Evolutionary conservation across 1,140 invertebrate species (phyloP), one percentile per base, ranked within the genome.

Genomic region (Aplysia californica): DNA sequence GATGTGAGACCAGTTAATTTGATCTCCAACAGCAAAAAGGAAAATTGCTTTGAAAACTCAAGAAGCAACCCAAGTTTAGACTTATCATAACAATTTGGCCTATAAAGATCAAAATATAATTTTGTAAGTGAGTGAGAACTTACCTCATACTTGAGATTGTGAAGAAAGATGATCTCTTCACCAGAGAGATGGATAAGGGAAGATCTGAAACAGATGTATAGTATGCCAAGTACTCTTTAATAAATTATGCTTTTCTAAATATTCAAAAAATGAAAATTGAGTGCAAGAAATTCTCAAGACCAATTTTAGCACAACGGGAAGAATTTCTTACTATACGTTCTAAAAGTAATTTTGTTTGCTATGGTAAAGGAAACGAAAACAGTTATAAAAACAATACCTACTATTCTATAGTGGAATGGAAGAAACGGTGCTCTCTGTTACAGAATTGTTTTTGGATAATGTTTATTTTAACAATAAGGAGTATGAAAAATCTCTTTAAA

Each of bases 91-190:
- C 0, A 26, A 18, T 0, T 36, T 0, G 0, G 23, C 0, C 35
- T 36, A 3, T 18, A 68, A 68, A 4, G 44, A 15, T 68, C n/a
- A 29, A 38, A 44, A n/a, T 39, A n/a, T 68, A 4, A 21, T 2
- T 6, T 70, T 10, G 21, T 3, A 66, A 39, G 31, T 44, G 15
- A 33, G 2, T 38, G 55, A 36, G 1, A 35, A 36, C 50, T 61
- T 41, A 74, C 77, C 39, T 75, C 70, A 29, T 58, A 23, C 23
- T 35, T 38, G 1, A 78, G 26, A 23, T 39, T 61, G 10, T 61
- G 55, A 1, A 78, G 29, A 23, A 78, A 78, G 3, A 68, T 55
- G 39, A 75, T 67, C 44, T 75, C 71, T 31, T 41, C 65, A 36
- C 71, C 77, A 33, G 41, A 67, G 39, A 78, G 50, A 15, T 38